These are phyloP conservation scores for Hemicrepidius hirtus DNA, from an alignment of 2,888 invertebrate species.

Conservation along the genomic window DNA sequence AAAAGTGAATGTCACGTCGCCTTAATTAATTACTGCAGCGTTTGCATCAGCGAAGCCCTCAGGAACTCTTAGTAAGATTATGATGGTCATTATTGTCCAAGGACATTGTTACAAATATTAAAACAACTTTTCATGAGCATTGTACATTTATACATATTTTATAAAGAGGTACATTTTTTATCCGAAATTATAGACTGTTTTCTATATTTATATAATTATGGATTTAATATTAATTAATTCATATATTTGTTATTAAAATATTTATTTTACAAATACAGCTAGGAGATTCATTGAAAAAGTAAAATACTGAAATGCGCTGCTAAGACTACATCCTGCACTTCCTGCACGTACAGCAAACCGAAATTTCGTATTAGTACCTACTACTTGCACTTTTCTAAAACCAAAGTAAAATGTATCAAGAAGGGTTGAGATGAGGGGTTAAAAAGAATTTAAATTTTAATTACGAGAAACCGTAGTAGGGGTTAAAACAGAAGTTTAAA, in stretches of 20 bases:
- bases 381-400: neutral
- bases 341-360: no score
- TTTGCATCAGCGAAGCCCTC: conserved; percentile 23
- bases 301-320: no score
- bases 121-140: neutral
- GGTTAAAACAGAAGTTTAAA: neutral
- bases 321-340: no score
- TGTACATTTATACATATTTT: no score
- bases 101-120: conserved; percentile 3
- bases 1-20: conserved; percentile 36
- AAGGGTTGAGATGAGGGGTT: conserved; percentile 11
- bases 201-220: no score
- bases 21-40: conserved; percentile 40
- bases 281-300: no score
- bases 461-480: conserved; percentile 7
- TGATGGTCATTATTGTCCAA: conserved; percentile 19
- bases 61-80: conserved; percentile 18
- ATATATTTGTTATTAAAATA: no score
- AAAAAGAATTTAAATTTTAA: conserved; percentile 30
- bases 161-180: no score
- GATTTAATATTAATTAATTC: no score
- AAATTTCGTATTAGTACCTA: no score
- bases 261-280: no score
- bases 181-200: no score
- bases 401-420: neutral